Evolutionary conservation across 2,888 invertebrate genomes (phyloP), one percentile per base, ranked within the genome.

Genomic region (Polymixis flavicincta): DNA sequence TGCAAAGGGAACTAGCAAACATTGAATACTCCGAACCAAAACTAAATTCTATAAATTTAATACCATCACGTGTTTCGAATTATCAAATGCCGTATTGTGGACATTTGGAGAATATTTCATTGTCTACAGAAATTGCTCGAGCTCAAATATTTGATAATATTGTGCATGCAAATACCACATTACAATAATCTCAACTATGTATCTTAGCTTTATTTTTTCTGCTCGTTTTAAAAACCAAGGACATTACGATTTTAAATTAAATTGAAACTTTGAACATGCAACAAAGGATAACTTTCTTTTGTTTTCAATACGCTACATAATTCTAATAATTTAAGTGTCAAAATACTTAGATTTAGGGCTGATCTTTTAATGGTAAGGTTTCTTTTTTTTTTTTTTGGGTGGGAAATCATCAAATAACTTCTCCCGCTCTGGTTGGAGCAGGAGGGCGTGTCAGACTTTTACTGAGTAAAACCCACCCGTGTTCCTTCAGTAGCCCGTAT

Each of bases 101-200:
- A 71, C 74, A 69, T 64, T 78, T n/a, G 11, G 25, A 48, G 71
- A 80, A 74, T 78, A 76, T 78, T 85, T 64, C 70, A 78, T 80
- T 78, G 72, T 76, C 77, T 80, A 48, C 32, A 73, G 74, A 71
- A 80, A 80, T 85, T 74, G 50, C 45, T 74, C 22, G 25, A 42
- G 55, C 37, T 57, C 57, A 72, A 74, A 71, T 67, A 71, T 74
- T 76, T 76, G 68, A 83, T 74, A 63, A 61, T 64, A 42, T 57
- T 74, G 64, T 68, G 84, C 76, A 85, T 80, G 83, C 80, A 77
- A 82, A 83, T 80, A 42, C 48, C 11, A 74, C 73, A 85, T 85
- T 76, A 77, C 17, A 71, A 66, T 72, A 61, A 74, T 78, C 67
- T 52, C 50, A 59, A 45, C 19, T 65, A 0, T n/a, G 14, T 69